Base-by-base conservation (phyloP, 2,888 invertebrate species). In the Drosophila subsilvestris region DNA sequence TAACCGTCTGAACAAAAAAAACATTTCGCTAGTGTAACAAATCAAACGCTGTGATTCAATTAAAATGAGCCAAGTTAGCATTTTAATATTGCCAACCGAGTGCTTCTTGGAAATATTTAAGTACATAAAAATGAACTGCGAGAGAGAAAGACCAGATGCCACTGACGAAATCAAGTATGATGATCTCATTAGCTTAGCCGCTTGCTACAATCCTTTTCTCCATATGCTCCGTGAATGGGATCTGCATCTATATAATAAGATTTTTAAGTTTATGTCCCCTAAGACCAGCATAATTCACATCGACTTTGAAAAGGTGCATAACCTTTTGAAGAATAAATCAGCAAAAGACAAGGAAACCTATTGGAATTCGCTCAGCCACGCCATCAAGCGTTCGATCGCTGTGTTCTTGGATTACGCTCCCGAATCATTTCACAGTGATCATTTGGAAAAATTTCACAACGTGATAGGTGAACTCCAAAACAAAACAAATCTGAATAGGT, bases 51-150 rank as follows among this genome's bases (percentile, higher is more conserved):
- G 5, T 6, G 27, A 27, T 27, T 27, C 1, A 27, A 27, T 27
- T 9, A 37, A 22, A 53, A 61, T 61, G 61, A 0, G 0, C 12
- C 8, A 18, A 12, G 5, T 2, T 5, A 27, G 45, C 10, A 37
- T 61, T 1, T 20, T 62, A 3, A 45, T 37, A 7, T 37, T 61
- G 6, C 56, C 56, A 32, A 25, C 37, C 1, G 56, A 32, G 22
- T 61, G 56, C n/a, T 42, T 5, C n/a, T 62, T 47, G 18, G 47
- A 56, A 3, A 12, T 62, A 47, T 62, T 62, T n/a, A 27, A 29
- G 6, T 25, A 62, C 47, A 47, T 62, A 1, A 56, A 27, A 27
- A 10, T 8, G 1, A 62, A 20, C 18, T 62, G 61, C 27, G 56
- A 62, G 25, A 12, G 27, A 1, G 27, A 8, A 2, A 20, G 37